These are phyloP conservation scores for Thunnus thynnus DNA, from an alignment of 2,113 vertebrate species.

Conservation along the genomic window DNA sequence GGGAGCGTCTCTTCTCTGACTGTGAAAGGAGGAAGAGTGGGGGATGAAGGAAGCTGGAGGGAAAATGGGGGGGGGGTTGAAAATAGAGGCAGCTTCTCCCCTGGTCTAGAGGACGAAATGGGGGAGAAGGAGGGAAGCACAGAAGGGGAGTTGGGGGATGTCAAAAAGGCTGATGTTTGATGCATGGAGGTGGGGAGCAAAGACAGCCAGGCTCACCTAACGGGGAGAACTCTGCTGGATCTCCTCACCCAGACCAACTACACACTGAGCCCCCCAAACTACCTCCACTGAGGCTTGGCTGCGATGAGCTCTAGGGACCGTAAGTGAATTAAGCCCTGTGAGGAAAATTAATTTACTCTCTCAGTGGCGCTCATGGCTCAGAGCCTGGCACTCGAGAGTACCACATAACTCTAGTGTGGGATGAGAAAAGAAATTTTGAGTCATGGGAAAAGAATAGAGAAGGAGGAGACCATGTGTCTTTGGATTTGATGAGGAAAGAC, in stretches of 20 bases:
- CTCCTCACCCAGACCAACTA: slow-evolving; percentile 11
- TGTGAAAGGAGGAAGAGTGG: slow-evolving; percentile 50
- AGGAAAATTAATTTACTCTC: slow-evolving; percentile 66
- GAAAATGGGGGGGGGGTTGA: neutral
- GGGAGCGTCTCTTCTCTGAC: slow-evolving; percentile 43
- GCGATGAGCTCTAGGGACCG: slow-evolving; percentile 42
- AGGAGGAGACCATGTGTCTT: neutral
- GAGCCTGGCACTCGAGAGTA: slow-evolving; percentile 4
- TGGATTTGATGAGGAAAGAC: neutral
- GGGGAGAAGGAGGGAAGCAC: slow-evolving; percentile 6
- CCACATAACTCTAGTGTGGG: slow-evolving; percentile 23
- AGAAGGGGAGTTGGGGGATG: slow-evolving; percentile 36
- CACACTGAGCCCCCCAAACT: slow-evolving; percentile 3
- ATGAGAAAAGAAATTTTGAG: slow-evolving; percentile 23
- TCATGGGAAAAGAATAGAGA: slow-evolving; percentile 11
- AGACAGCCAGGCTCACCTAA: slow-evolving; percentile 38
- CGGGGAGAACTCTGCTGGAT: slow-evolving; percentile 26
- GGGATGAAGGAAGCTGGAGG: slow-evolving; percentile 48
- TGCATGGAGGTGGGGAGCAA: slow-evolving; percentile 19
- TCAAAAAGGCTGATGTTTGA: slow-evolving; percentile 47
- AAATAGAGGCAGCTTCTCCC: slow-evolving; percentile 11
- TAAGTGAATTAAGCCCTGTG: slow-evolving; percentile 58
- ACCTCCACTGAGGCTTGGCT: slow-evolving; percentile 30
- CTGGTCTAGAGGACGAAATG: slow-evolving; percentile 23
- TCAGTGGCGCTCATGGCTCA: slow-evolving; percentile 37